Base-by-base conservation (phyloP, 2,888 invertebrate species). In the Lithophane socia region DNA sequence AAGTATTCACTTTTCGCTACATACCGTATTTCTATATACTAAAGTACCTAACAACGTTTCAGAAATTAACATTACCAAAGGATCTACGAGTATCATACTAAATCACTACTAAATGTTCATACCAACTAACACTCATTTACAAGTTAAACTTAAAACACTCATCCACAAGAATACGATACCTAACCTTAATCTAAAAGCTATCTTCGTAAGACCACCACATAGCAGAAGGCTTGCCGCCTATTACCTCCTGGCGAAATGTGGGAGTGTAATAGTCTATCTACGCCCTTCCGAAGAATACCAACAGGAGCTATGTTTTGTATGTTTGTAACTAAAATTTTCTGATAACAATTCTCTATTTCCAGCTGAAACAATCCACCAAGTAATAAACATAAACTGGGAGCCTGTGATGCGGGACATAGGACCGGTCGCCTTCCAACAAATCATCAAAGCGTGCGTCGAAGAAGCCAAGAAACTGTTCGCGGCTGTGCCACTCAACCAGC, bases 341-440 rank as follows among this genome's bases (percentile, higher is more conserved):
- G 42, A 63, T 13, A 21, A 13, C 16, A 44, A 37, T 75, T 63
- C 13, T 65, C 2, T 61, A 1, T 42, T 90, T 91, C 3, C 92
- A 97, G 97, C 93, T 61, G 92, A 94, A 37, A 94, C 94, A 21
- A 93, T 96, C 75, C 92, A 95, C 86, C 88, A 85, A 80, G 96
- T 96, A 85, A 94, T 96, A 89, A 96, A 97, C 89, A 93, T 93
- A 75, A 94, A 96, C 90, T 97, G 97, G 97, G 96, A 96, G 91
- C 91, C 94, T 49, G 96, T 97, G 89, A 96, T 97, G 86, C 88
- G 92, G n/a, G 96, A 97, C 89, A 94, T 97, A 80, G 96, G 95
- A 21, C 95, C 96, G 4, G 91, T 92, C 54, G 95, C 96, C 88
- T 96, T 96, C 90, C 91, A 94, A 82, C 94, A 95, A 83, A 95